Percentiles rank a stretch among this genome's conserved stretches.
These are phyloP conservation scores for Cataglyphis hispanica DNA, from an alignment of 1,140 invertebrate genomes.

Conservation along the genomic window DNA sequence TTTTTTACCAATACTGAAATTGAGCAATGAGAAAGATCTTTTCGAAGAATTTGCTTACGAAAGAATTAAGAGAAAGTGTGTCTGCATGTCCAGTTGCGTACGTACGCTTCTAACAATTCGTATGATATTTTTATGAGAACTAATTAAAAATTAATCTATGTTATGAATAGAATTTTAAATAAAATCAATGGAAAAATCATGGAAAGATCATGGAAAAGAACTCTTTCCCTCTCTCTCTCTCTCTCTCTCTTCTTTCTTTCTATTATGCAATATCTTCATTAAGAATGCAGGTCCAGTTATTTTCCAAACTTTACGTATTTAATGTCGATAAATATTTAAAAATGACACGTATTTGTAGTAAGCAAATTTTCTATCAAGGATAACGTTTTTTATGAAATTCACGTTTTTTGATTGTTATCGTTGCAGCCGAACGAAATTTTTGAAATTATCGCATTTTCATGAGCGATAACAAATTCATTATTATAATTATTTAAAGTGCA, in stretches of 20 bases:
- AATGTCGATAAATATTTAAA: neutral
- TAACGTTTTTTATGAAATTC: neutral
- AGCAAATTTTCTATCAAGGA: neutral
- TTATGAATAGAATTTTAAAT: neutral
- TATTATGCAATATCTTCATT: neutral
- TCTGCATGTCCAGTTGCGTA: slow-evolving; percentile 44
- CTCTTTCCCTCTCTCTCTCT: no score
- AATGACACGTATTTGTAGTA: neutral
- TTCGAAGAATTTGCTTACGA: slow-evolving; percentile 57
- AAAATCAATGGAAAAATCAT: neutral
- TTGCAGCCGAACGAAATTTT: neutral
- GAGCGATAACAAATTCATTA: slow-evolving; percentile 13
- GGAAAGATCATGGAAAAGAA: neutral
- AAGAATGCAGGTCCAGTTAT: neutral
- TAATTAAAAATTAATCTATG: neutral
- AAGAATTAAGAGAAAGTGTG: slow-evolving; percentile 56
- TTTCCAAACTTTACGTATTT: neutral
- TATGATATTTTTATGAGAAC: slow-evolving; percentile 15
- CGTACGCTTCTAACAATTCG: slow-evolving; percentile 20
- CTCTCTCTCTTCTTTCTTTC: no score
- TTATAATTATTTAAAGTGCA: neutral
- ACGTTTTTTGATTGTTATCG: neutral
- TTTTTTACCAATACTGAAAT: slow-evolving; percentile 11
- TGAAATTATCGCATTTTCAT: neutral
- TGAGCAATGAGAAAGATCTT: slow-evolving; percentile 26